Conservation (phyloP, 2,888 invertebrate genomes). For the Cryptophagus acutangulus region DNA sequence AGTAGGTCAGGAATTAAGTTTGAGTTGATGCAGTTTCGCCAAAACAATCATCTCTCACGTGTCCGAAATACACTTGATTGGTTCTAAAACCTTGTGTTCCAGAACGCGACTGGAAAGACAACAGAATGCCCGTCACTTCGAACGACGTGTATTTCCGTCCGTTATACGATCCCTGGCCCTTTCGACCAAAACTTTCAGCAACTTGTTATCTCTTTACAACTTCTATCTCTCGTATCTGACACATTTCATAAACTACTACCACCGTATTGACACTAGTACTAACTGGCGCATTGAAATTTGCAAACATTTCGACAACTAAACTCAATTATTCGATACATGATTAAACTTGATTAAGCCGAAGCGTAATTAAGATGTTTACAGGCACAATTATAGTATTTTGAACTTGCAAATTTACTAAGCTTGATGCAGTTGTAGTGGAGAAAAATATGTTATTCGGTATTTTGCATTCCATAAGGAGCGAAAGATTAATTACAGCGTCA, state of each 20-base stretch:
- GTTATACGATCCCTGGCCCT: background rate
- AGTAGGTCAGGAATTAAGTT: conserved; percentile 2
- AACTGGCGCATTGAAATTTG: too few species aligned
- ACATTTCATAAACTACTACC: too few species aligned
- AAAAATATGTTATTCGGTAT: background rate
- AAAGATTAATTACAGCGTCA: too few species aligned
- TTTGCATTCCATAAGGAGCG: too few species aligned
- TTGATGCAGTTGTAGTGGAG: background rate
- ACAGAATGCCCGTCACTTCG: conserved; percentile 2
- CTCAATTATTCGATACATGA: too few species aligned
- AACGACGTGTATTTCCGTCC: background rate
- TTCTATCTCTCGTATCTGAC: too few species aligned
- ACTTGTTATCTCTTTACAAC: conserved; percentile 6
- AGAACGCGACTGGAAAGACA: conserved; percentile 23
- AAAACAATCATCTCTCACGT: conserved; percentile 23
- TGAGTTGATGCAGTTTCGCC: conserved; percentile 1
- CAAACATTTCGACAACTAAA: too few species aligned
- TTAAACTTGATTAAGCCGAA: too few species aligned
- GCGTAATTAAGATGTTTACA: too few species aligned
- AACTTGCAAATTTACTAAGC: too few species aligned
- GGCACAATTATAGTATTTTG: too few species aligned
- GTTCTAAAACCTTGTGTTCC: conserved; percentile 24
- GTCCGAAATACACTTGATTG: conserved; percentile 26
- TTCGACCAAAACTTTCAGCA: conserved; percentile 4
- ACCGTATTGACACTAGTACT: too few species aligned